These are phyloP conservation scores for Agelaius tricolor DNA, from an alignment of 2,113 vertebrate genomes.

Conservation along the genomic window DNA sequence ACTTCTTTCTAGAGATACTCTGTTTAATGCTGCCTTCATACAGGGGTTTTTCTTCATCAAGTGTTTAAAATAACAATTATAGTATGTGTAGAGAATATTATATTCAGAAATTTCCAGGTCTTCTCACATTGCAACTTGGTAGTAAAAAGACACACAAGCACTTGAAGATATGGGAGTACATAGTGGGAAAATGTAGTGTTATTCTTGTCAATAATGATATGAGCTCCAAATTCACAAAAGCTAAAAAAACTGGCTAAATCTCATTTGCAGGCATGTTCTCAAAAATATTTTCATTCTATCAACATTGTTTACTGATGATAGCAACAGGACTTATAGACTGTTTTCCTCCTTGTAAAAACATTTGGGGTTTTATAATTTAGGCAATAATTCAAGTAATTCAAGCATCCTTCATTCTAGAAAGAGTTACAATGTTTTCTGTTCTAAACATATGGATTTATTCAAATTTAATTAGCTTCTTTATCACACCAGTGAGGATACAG, in stretches of 20 bases:
- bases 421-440: neutral
- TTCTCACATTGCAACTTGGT: neutral
- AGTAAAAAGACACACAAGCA: neutral
- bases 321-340: neutral
- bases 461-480: slow-evolving; percentile 6
- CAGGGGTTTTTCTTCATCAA: neutral
- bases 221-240: neutral
- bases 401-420: neutral
- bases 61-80: neutral
- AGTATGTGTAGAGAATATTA: neutral
- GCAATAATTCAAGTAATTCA: neutral
- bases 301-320: neutral
- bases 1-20: neutral
- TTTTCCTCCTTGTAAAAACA: neutral
- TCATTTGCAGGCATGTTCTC: neutral
- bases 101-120: neutral
- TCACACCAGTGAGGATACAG: neutral
- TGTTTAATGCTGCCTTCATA: neutral
- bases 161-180: neutral
- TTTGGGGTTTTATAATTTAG: neutral
- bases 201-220: neutral
- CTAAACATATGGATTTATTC: neutral
- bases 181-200: fast-evolving
- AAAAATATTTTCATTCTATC: neutral
- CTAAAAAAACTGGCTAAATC: neutral